Evolutionary conservation across 2,888 invertebrate species (phyloP), one percentile per base, ranked within the genome.

Genomic region (Corbicula japonica): DNA sequence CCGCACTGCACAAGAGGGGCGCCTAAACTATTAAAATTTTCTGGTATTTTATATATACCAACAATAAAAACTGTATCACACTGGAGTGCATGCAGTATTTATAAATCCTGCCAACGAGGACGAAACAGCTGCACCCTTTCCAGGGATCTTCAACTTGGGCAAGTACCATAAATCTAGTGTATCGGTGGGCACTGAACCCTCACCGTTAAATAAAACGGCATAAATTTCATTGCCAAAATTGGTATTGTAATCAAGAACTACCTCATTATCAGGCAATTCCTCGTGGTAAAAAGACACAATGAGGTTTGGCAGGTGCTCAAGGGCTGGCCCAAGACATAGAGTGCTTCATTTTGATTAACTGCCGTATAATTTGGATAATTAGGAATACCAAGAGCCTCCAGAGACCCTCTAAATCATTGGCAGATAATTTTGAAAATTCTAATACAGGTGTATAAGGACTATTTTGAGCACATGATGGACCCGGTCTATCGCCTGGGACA

Each of bases 91-190:
- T 1, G 71, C 71, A 8, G 30, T 26, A 28, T 71, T 52, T 30
- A 62, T 52, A 26, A 71, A 35, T 21, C 52, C 52, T 3, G 62
- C 71, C 28, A 62, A 52, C 26, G 61, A 50, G 5, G 35, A 15
- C 10, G 71, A 26, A 32, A 71, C 35, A 15, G 54, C 46, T 21
- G 58, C 44, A n/a, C 54, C 62, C 35, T 61, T 71, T 41, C 52
- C 62, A 4, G 38, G 35, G 1, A 18, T 21, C 32, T 62, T 71
- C 21, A 62, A 61, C 8, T 15, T 44, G 5, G 70, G 70, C 35
- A 41, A 41, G 12, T 61, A 3, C 61, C 61, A 61, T 15, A 50
- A 50, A 50, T 15, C n/a, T n/a, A n/a, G n/a, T n/a, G n/a, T n/a
- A n/a, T n/a, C n/a, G n/a, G n/a, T n/a, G n/a, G n/a, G n/a, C 50